Evolutionary conservation across 2,888 invertebrate species (phyloP), one percentile per base, ranked within the genome.

Genomic region (Amphiduros pacificus): DNA sequence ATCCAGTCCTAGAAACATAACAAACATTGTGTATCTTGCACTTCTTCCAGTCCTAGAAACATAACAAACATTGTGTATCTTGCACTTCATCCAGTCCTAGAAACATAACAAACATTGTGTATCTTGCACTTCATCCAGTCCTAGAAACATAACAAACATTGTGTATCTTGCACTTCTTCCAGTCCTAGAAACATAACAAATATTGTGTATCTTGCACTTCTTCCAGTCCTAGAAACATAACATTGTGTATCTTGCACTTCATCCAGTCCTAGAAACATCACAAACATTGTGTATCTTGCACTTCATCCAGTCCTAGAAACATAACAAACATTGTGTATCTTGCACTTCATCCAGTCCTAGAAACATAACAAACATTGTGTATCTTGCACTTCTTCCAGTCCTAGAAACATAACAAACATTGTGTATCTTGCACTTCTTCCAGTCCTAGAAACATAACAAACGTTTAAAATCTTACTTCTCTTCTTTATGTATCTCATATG

Each of bases 361-460:
- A 44, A 44, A 44, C 11, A 36, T 6, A 44, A 44, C 22, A 4
- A 5, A 44, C 4, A 17, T 20, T 20, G n/a, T n/a, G 22, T n/a
- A 20, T 36, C 36, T 9, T 36, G 17, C 9, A 11, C 9, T 49
- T 49, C n/a, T 9, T 49, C 50, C n/a, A n/a, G 44, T 44, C 44
- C 44, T 44, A n/a, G n/a, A 44, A 44, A 44, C 11, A 36, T 6
- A 44, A 44, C 22, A 4, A 5, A 44, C 4, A 17, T 20, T 20
- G n/a, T n/a, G n/a, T n/a, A n/a, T n/a, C 4, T 94, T 87, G 74
- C 91, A 91, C 78, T 90, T 89, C 74, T 89, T 87, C 92, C 93
- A 94, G 44, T 44, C 44, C 44, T 44, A n/a, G n/a, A 44, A 44
- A 44, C 11, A 36, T 6, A 44, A 44, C 22, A 4, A 5, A 44